Evolutionary conservation across 2,888 invertebrate species (phyloP), one percentile per base, ranked within the genome.

Genomic region (Dicycla oo): DNA sequence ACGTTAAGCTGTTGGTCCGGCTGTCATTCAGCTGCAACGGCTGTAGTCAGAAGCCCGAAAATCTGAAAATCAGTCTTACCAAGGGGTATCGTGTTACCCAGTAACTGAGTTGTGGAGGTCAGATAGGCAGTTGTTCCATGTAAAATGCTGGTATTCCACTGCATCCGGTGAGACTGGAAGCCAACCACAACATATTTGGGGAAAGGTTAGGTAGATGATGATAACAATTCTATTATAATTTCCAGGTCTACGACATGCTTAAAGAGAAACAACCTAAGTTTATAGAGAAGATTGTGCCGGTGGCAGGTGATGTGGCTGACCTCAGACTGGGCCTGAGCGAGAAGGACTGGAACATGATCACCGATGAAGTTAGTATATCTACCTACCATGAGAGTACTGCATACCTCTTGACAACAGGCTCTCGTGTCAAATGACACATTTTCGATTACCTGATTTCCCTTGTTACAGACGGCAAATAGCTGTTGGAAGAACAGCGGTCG

Each of bases 301-400:
- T 84, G 0, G 73, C 67, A 2, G 84, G 84, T 0, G 80, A 84
- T 20, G 71, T n/a, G 0, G 58, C 71, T 0, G 74, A 78, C 0
- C 40, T 82, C 0, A 60, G 58, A 10, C 71, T 84, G 0, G 85
- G 84, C 1, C 18, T 84, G 15, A 75, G 71, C 13, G 70, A 83
- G 2, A 63, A 67, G 10, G 84, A 86, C 51, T 82, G 87, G 84
- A 62, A 67, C 3, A 75, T 26, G 23, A 40, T 87, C 0, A 47
- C 72, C 1, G 73, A 84, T 20, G 74, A 87, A 63, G 82, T 78
- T 11, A 47, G 58, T 47, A 6, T 13, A 1, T 11, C 7, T 23
- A 18, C 8, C 26, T 26, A 53, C 18, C 53, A 8, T 53, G 7
- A 15, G 7, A 53, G 7, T 26, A 15, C 23, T 51, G 51, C 23